Evolutionary conservation across 2,113 vertebrate genomes (phyloP).

Genomic region (Laterallus jamaicensis): DNA sequence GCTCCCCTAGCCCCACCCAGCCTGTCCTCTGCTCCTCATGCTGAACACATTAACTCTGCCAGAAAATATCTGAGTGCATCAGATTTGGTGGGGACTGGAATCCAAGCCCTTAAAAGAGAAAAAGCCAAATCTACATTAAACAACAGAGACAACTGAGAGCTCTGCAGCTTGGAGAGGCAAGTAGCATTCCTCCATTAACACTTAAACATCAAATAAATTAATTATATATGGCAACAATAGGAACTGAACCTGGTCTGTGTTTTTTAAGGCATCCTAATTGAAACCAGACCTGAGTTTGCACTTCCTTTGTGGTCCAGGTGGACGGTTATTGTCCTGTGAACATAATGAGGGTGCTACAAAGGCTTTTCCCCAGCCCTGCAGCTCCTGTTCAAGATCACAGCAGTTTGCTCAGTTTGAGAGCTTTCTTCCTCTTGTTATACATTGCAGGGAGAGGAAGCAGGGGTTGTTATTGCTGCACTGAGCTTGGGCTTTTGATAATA

Average conservation of each 20-base stretch:
- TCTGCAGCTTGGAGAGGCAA: background rate
- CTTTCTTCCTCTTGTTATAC: slow-evolving; percentile 34
- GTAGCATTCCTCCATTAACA: background rate
- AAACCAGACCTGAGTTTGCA: slow-evolving; percentile 56
- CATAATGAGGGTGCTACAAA: slow-evolving; percentile 45
- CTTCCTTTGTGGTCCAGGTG: slow-evolving; percentile 68
- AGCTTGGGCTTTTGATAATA: slow-evolving; percentile 62
- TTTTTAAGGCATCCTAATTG: slow-evolving; percentile 58
- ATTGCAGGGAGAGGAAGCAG: slow-evolving; percentile 48
- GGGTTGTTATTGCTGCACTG: slow-evolving; percentile 56
- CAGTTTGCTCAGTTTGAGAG: slow-evolving; percentile 31
- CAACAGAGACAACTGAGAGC: background rate
- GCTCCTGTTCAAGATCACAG: slow-evolving; percentile 54
- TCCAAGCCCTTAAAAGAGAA: background rate
- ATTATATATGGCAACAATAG: slow-evolving; percentile 16
- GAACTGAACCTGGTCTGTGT: slow-evolving; percentile 7
- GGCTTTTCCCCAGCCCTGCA: slow-evolving; percentile 45
- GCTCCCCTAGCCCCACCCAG: background rate
- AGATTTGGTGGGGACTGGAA: background rate
- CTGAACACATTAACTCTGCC: background rate
- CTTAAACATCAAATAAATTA: slow-evolving; percentile 34
- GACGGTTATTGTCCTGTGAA: slow-evolving; percentile 25
- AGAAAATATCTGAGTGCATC: background rate
- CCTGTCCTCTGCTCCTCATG: background rate
- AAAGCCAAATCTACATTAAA: background rate